Conservation (phyloP, 2,113 vertebrate genomes). For the Symphodus melops region DNA sequence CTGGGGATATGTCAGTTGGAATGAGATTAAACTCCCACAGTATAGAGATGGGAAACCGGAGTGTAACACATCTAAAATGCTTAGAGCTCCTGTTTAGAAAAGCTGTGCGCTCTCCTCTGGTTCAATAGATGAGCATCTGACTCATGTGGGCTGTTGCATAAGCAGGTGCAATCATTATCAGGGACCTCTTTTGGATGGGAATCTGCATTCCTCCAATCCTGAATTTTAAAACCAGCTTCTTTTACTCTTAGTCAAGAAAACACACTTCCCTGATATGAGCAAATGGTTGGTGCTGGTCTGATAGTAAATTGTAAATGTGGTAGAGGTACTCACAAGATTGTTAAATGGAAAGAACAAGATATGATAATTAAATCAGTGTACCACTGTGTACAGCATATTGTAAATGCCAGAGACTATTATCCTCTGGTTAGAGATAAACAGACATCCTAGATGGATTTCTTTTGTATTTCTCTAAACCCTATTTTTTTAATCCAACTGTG, state of each 20-base stretch:
- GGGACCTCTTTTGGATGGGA: constrained; percentile 49
- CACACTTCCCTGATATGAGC: constrained; percentile 17
- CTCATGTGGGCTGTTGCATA: constrained; percentile 77
- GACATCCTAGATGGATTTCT: no score
- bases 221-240: constrained; percentile 37
- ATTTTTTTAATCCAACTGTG: no score
- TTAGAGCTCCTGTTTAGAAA: constrained; percentile 73
- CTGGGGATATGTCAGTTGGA: constrained; percentile 79
- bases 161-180: constrained; percentile 74
- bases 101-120: constrained; percentile 59
- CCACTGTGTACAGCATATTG: no score
- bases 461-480: no score
- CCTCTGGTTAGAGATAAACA: no score
- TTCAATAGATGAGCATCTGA: constrained; percentile 78
- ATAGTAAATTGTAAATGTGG: constrained; percentile 7
- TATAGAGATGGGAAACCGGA: constrained; percentile 70
- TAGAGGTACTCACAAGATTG: constrained; percentile 21
- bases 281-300: neutral
- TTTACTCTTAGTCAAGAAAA: constrained; percentile 10
- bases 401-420: no score
- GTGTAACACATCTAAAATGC: constrained; percentile 78
- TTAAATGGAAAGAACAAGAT: constrained; percentile 23
- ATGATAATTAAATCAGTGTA: constrained; percentile 24
- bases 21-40: constrained; percentile 85
- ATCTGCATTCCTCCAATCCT: constrained; percentile 24